These are phyloP conservation scores for Neodon shergylaensis DNA, from an alignment of 2,113 vertebrate genomes.

Conservation along the genomic window DNA sequence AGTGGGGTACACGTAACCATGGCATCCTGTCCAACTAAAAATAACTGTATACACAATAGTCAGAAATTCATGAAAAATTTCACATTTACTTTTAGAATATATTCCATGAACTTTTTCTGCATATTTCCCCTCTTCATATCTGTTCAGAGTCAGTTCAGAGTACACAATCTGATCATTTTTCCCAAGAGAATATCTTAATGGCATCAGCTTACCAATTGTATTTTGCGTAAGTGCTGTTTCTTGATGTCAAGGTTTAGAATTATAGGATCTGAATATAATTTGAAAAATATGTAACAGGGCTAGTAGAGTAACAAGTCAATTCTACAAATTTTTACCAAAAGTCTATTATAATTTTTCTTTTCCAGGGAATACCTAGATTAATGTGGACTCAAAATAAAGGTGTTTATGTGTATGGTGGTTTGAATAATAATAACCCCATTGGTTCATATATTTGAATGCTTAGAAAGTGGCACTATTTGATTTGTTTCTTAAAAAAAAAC, in stretches of 20 bases:
- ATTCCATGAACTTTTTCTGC: constrained; percentile 51
- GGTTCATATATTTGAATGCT: background rate
- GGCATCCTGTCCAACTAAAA: background rate
- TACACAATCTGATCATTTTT: constrained; percentile 66
- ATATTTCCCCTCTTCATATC: constrained; percentile 30
- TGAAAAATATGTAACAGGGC: background rate
- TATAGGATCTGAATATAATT: background rate
- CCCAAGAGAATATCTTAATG: constrained; percentile 64
- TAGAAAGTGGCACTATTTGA: background rate
- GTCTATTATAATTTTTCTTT: background rate
- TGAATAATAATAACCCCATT: background rate
- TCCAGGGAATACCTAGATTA: background rate
- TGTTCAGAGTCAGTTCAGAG: constrained; percentile 45
- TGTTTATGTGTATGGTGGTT: background rate
- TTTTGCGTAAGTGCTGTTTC: constrained; percentile 41
- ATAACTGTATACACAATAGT: constrained; percentile 21
- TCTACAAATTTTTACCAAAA: background rate
- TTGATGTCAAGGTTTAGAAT: background rate
- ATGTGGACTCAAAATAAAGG: background rate
- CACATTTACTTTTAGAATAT: constrained; percentile 61
- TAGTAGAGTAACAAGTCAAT: background rate
- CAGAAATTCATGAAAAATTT: constrained; percentile 49
- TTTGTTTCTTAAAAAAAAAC: background rate
- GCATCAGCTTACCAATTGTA: constrained; percentile 16
- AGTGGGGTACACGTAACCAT: background rate